These are phyloP conservation scores for Ailurus styani DNA, from an alignment of 2,113 vertebrate species.

Conservation along the genomic window DNA sequence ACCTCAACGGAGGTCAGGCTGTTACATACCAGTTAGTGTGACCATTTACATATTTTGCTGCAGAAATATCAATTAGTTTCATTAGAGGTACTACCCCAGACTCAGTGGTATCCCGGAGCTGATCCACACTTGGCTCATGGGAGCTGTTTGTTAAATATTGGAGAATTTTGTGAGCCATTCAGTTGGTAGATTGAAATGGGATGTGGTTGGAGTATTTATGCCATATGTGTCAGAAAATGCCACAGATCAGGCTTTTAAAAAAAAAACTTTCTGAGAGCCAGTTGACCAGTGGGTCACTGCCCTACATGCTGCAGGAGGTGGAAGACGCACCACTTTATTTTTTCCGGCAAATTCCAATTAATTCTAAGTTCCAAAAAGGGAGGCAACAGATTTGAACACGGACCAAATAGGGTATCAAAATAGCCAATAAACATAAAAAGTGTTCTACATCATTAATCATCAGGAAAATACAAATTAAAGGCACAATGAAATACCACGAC, in stretches of 20 bases:
- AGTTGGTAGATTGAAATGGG: conserved; percentile 9
- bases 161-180: neutral
- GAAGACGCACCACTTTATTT: neutral
- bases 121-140: neutral
- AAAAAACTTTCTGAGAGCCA: neutral
- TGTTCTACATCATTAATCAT: neutral
- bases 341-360: neutral
- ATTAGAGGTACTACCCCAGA: conserved; percentile 8
- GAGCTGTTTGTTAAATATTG: neutral
- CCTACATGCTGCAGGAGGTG: neutral
- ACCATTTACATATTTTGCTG: conserved; percentile 36
- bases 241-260: neutral
- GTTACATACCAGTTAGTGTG: conserved; percentile 44
- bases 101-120: neutral
- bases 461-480: conserved; percentile 15
- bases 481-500: neutral
- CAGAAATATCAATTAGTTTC: conserved; percentile 47
- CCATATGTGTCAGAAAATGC: neutral
- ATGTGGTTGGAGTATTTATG: neutral
- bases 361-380: neutral
- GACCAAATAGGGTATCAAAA: neutral
- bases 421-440: neutral
- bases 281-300: neutral
- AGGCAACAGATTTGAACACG: neutral
- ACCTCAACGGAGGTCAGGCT: conserved; percentile 28